Base-by-base conservation (phyloP, 2,797 vertebrate genomes). In the Hypotaenidia okinawae region DNA sequence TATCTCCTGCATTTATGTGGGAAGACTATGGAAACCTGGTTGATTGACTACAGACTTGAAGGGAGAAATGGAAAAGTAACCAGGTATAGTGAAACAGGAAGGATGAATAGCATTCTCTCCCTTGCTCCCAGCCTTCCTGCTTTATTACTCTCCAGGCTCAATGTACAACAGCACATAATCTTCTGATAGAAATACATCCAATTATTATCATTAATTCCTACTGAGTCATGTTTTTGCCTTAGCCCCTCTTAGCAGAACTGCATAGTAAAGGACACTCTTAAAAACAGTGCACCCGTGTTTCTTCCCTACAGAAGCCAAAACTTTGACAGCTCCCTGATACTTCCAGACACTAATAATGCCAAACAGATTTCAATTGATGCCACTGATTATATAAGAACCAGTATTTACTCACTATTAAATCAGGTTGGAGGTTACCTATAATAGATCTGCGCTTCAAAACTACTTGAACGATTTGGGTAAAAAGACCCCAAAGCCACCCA, bases 1-100 rank as follows among this genome's bases (percentile, higher is more conserved):
- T 62, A 70, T 68, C n/a, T 10, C 4, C 16, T 0, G 0, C 35
- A 51, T 35, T 61, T 80, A 16, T 6, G 18, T 17, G 35, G 6
- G 72, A 86, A 43, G 6, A 49, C 32, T 54, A 33, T 1, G 8
- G 49, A 92, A 93, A 88, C 6, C 43, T 45, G 43, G 43, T 24
- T 18, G 13, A 66, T 1, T n/a, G 30, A 73, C 59, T 76, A 45
- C 2, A 49, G 35, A 80, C 18, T 5, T 45, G 30, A 75, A 76
- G 16, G 67, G 19, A 3, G 7, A 88, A 88, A 93, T 17, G 8
- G 8, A 90, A 55, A 59, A 82, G 61, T 41, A 86, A 32, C 14
- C n/a, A 94, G 62, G 23, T 35, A 35, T 0, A 66, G 19, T 23
- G 33, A 80, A 90, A 89, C 4, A 32, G 25, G 67, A 10, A 85